Evolutionary conservation across 1,140 invertebrate genomes (phyloP).

Genomic region (Sycobia sp.): DNA sequence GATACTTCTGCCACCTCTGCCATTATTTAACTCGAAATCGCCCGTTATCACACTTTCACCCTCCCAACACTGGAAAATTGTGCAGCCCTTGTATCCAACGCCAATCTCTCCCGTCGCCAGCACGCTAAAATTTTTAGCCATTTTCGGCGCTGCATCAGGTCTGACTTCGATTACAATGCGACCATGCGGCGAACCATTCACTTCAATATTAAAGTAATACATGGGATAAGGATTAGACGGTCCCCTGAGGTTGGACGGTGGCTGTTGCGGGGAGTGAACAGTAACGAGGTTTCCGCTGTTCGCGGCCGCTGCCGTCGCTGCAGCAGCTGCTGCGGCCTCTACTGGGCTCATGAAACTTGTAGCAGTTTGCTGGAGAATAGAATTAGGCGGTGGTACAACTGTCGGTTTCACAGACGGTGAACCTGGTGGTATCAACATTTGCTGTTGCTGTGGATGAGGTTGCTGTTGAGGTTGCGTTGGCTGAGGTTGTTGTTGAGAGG

Average conservation of each 20-base stretch:
- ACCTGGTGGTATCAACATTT: slow-evolving; percentile 55
- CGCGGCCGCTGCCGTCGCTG: slow-evolving; percentile 43
- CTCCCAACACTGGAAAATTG: slow-evolving; percentile 82
- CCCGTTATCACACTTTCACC: slow-evolving; percentile 81
- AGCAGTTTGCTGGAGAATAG: slow-evolving; percentile 55
- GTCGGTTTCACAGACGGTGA: slow-evolving; percentile 54
- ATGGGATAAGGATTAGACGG: slow-evolving; percentile 68
- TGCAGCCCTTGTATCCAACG: slow-evolving; percentile 78
- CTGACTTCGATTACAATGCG: slow-evolving; percentile 83
- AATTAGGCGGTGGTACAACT: slow-evolving; percentile 48
- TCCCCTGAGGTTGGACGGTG: slow-evolving; percentile 51
- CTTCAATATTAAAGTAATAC: slow-evolving; percentile 79
- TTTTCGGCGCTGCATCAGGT: slow-evolving; percentile 84
- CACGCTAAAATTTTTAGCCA: slow-evolving; percentile 86
- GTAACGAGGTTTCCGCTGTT: slow-evolving; percentile 54
- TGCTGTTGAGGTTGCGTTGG: slow-evolving; percentile 17
- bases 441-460: slow-evolving; percentile 43
- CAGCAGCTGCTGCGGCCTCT: slow-evolving; percentile 38
- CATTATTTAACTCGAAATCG: slow-evolving; percentile 82
- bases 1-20: slow-evolving; percentile 77
- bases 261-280: slow-evolving; percentile 58
- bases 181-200: slow-evolving; percentile 72
- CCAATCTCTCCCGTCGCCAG: slow-evolving; percentile 81
- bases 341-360: slow-evolving; percentile 45
- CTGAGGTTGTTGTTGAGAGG: slow-evolving; percentile 35